A percentile compares a stretch with the other conserved stretches of the same genome.
phyloP scores from a whole-genome alignment of 2,113 vertebrate genomes.

The Onychorhynchus coronatus region DNA sequence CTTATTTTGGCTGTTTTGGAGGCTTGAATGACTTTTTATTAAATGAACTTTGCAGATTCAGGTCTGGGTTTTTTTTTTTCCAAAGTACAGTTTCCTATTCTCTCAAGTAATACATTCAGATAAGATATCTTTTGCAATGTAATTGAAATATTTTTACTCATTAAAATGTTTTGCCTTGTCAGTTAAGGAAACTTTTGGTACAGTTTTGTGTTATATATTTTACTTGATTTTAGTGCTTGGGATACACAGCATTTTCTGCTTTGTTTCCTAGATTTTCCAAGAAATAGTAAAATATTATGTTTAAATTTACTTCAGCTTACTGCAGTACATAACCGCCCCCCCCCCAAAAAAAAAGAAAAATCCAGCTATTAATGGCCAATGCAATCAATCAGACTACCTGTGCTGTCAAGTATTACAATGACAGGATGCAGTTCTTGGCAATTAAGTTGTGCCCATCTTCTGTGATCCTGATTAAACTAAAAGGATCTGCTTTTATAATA shows the following conservation, averaged over 20 bases:
- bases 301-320: not conserved
- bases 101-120: not conserved
- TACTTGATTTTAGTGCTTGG: not conserved
- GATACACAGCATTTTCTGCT: not conserved
- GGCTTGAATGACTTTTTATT: not conserved
- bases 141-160: not conserved
- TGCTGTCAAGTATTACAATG: not conserved
- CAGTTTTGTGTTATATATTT: not conserved
- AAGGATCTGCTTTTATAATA: not conserved
- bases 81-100: not conserved
- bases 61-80: accelerated
- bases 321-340: not conserved
- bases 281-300: not conserved
- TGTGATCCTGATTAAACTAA: not conserved
- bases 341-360: not conserved
- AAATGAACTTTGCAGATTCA: not conserved
- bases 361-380: not conserved
- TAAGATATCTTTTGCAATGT: not conserved
- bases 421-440: not conserved
- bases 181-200: not conserved
- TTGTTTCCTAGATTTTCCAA: not conserved
- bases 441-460: not conserved
- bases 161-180: not conserved
- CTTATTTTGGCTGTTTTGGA: not conserved
- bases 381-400: not conserved